These are phyloP conservation scores for Tretioscincus oriximinensis DNA, from an alignment of 2,113 vertebrate genomes.

Conservation along the genomic window DNA sequence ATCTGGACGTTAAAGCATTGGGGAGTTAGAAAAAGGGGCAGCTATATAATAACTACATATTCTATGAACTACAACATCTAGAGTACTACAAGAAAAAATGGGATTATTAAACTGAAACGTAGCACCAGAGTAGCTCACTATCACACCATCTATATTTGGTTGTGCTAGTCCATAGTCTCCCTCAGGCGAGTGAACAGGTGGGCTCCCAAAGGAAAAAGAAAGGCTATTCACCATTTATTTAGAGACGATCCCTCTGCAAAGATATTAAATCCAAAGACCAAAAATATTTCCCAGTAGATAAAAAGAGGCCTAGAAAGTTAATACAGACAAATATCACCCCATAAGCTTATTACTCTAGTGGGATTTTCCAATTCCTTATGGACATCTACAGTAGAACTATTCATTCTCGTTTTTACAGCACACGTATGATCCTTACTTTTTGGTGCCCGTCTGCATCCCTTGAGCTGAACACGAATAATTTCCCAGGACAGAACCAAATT, in stretches of 20 bases:
- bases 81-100: not conserved
- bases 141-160: not conserved
- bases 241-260: not conserved
- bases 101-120: not conserved
- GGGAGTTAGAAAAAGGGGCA: not conserved
- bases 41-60: too few species aligned
- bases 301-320: not conserved
- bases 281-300: not conserved
- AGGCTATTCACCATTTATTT: not conserved
- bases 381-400: not conserved
- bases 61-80: too few species aligned
- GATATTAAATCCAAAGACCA: not conserved
- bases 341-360: not conserved
- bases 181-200: not conserved
- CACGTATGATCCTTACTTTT: slow-evolving; percentile 79
- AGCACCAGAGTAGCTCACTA: not conserved
- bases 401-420: not conserved
- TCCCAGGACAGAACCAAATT: slow-evolving; percentile 82
- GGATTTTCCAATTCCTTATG: not conserved
- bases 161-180: too few species aligned
- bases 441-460: slow-evolving; percentile 90
- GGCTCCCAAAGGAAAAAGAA: not conserved
- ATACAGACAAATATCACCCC: not conserved
- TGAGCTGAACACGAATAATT: slow-evolving; percentile 92
- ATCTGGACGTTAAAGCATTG: too few species aligned